Percentiles rank a stretch among this genome's conserved stretches.
Evolutionary conservation across 1,140 invertebrate species (phyloP).

Genomic region (Drosophila santomea): DNA sequence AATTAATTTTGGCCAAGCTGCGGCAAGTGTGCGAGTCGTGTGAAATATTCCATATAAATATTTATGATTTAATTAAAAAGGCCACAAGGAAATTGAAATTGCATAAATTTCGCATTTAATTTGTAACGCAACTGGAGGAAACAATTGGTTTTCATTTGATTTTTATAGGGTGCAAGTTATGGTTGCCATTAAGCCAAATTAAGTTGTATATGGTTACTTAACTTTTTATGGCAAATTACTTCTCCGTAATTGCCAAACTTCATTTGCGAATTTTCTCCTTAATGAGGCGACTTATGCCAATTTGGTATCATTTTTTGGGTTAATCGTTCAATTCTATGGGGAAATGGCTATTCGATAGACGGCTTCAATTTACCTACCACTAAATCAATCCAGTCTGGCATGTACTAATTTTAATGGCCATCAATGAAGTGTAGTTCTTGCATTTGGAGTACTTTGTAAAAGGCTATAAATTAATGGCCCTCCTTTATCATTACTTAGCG

Average conservation of each 20-base stretch:
- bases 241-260: conserved; percentile 3
- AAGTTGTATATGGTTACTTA: conserved; percentile 51
- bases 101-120: conserved; percentile 70
- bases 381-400: not conserved
- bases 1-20: conserved; percentile 65
- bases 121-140: conserved; percentile 59
- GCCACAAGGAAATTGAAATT: conserved; percentile 80
- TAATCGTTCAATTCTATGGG: not conserved
- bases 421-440: not conserved
- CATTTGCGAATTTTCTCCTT: conserved; percentile 5
- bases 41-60: conserved; percentile 82
- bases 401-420: not conserved
- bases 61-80: conserved; percentile 83
- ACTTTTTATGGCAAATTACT: conserved; percentile 28
- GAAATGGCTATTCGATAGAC: not conserved
- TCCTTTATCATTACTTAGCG: conserved; percentile 10
- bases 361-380: too few relatives aligned
- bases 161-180: conserved; percentile 79
- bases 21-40: conserved; percentile 33
- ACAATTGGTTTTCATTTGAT: conserved; percentile 57
- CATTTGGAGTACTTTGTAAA: not conserved
- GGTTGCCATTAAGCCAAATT: conserved; percentile 66
- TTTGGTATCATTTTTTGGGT: not conserved
- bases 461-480: conserved; percentile 7
- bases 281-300: not conserved